phyloP scores from a whole-genome alignment of 2,797 vertebrate species.

The Tympanoctomys barrerae region DNA sequence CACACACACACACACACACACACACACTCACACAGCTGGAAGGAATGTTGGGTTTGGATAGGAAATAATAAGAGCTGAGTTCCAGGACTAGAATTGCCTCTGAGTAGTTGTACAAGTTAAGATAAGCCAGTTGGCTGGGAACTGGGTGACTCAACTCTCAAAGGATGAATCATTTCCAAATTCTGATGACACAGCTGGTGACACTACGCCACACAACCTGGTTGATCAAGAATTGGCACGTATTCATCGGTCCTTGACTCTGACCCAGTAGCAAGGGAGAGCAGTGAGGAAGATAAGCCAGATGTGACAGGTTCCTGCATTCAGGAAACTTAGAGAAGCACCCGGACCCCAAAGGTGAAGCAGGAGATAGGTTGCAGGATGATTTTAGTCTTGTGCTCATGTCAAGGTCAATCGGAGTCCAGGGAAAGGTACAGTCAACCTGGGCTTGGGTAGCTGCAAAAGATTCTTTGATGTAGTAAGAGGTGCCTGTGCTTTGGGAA shows the following conservation, averaged over 20 bases:
- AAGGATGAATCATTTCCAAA: constrained; percentile 26
- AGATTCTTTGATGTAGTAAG: not conserved
- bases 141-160: constrained; percentile 11
- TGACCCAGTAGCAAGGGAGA: not conserved
- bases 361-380: not conserved
- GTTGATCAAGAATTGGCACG: not conserved
- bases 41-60: not conserved
- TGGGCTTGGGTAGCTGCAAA: not conserved
- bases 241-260: not conserved
- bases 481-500: not conserved
- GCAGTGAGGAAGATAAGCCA: not conserved
- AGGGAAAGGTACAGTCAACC: not conserved
- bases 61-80: not conserved
- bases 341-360: not conserved
- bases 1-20: not conserved
- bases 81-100: not conserved
- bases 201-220: not conserved
- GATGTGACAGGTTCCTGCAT: not conserved
- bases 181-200: not conserved
- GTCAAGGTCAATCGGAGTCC: not conserved
- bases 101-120: not conserved
- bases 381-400: not conserved
- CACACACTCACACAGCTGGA: not conserved
- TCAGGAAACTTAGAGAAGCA: not conserved
- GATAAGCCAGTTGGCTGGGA: not conserved